These are phyloP conservation scores for Lateolabrax maculatus DNA, from an alignment of 2,797 vertebrate species.

Conservation along the genomic window DNA sequence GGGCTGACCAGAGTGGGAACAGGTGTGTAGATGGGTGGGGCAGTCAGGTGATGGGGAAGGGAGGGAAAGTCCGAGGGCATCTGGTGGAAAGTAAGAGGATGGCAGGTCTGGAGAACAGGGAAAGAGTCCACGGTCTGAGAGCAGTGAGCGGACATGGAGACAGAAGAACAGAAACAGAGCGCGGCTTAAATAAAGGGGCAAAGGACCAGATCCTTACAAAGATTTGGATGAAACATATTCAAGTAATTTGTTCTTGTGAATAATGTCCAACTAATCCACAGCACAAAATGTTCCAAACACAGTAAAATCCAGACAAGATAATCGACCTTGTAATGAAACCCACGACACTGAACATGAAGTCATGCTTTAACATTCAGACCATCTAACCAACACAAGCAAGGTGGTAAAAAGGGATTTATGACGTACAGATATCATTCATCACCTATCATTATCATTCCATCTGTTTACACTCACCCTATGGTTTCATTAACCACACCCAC, in stretches of 20 bases:
- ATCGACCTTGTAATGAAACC: conserved; percentile 2
- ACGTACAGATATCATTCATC: conserved; percentile 36
- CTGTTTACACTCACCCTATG: conserved; percentile 32
- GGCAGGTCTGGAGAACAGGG: no score
- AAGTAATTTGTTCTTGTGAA: not conserved
- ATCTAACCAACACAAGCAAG: conserved; percentile 9
- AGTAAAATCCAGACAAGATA: not conserved
- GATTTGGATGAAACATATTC: not conserved
- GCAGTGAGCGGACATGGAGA: no score
- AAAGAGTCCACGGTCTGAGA: no score
- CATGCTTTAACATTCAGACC: conserved; percentile 1
- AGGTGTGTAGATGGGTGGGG: no score
- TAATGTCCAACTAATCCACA: not conserved
- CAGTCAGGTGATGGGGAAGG: no score
- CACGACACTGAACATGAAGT: conserved; percentile 2
- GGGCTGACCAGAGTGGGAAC: no score
- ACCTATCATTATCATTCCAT: conserved; percentile 56
- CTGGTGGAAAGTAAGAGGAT: no score
- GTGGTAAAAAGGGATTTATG: conserved; percentile 28
- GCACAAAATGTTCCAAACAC: not conserved
- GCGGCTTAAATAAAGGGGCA: no score
- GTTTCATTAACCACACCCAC: conserved; percentile 45
- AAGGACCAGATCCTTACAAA: no score
- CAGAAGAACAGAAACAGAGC: no score
- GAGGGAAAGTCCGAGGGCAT: no score